A percentile compares a stretch with the other conserved stretches of the same genome.
Conservation (phyloP, 2,797 vertebrate species). For the Oreortyx pictus region DNA sequence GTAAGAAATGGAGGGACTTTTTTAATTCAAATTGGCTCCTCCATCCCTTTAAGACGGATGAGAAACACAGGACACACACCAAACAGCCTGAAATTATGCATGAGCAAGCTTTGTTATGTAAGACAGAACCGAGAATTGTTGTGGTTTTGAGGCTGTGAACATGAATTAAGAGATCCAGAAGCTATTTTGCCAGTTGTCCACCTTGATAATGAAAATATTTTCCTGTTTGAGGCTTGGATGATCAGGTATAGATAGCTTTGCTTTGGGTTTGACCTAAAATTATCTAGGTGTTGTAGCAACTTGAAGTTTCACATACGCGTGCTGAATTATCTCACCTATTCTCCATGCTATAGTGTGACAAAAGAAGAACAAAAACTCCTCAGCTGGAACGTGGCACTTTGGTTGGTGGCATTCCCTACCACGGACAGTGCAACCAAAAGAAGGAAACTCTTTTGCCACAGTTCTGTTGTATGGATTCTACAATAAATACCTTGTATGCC, state of each 20-base stretch:
- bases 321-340: conserved; percentile 20
- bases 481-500: not conserved
- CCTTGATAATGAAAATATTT: not conserved
- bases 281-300: conserved; percentile 1
- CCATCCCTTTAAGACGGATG: not conserved
- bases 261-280: conserved; percentile 35
- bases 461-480: fast-evolving
- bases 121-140: not conserved
- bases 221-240: not conserved
- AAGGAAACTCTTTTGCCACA: not conserved
- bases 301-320: conserved; percentile 10
- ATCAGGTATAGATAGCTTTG: not conserved
- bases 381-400: not conserved
- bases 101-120: not conserved
- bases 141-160: not conserved
- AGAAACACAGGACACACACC: not conserved
- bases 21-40: not conserved
- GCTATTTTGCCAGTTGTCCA: not conserved
- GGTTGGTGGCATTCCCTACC: not conserved
- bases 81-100: not conserved
- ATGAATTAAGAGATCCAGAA: not conserved
- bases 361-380: conserved; percentile 7
- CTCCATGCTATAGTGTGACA: not conserved
- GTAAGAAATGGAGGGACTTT: not conserved
- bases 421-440: not conserved